Conservation (phyloP, 2,888 invertebrate species). For the Tenthredo mesomela region DNA sequence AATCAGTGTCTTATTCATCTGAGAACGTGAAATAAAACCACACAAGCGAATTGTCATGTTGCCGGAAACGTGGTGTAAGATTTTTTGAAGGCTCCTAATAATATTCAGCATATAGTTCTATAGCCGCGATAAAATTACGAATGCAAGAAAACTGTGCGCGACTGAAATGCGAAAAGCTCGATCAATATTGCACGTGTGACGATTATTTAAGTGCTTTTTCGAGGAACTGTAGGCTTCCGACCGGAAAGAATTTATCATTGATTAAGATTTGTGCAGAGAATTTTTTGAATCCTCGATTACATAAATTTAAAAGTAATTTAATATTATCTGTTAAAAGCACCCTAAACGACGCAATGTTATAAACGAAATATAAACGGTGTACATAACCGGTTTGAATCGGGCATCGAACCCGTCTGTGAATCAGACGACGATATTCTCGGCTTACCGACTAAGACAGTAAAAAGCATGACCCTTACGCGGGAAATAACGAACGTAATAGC, state of each 20-base stretch:
- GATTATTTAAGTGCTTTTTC: neutral
- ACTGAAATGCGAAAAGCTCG: neutral
- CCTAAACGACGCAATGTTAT: neutral
- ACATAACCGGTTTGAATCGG: slow-evolving; percentile 42
- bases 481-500: slow-evolving; percentile 38
- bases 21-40: neutral
- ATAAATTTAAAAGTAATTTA: neutral
- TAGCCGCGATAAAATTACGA: neutral
- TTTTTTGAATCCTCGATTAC: neutral
- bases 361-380: neutral
- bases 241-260: too few relatives aligned
- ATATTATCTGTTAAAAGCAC: neutral
- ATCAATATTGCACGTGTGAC: neutral
- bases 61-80: neutral
- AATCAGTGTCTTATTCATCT: neutral
- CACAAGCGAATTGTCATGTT: neutral
- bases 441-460: slow-evolving; percentile 23
- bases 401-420: slow-evolving; percentile 46
- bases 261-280: neutral
- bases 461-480: slow-evolving; percentile 25
- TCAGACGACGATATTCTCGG: slow-evolving; percentile 44
- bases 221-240: neutral
- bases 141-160: neutral
- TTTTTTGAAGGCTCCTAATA: neutral
- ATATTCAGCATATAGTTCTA: neutral